Conservation (phyloP, 2,888 invertebrate genomes). For the Zygaena filipendulae region DNA sequence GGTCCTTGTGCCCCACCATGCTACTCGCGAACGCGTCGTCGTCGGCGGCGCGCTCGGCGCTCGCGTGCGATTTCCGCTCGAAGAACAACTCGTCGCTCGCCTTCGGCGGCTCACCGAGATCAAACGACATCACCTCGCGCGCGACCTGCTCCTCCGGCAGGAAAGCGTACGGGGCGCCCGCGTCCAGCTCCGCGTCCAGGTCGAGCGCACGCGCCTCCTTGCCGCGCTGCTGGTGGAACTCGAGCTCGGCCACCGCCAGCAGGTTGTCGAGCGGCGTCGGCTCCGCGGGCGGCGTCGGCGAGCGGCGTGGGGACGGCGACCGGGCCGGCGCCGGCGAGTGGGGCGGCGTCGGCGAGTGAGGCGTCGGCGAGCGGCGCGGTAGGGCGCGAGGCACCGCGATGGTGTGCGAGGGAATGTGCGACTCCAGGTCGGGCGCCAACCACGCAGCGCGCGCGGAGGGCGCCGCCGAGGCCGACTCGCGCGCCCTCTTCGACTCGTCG, state of each 20-base stretch:
- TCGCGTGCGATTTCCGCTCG: slow-evolving; percentile 33
- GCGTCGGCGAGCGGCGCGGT: slow-evolving; percentile 25
- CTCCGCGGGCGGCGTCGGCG: slow-evolving; percentile 34
- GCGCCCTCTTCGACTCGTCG: slow-evolving; percentile 14
- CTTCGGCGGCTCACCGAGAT: slow-evolving; percentile 42
- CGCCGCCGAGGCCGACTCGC: slow-evolving; percentile 11
- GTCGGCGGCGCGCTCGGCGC: slow-evolving; percentile 25
- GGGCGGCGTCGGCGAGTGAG: slow-evolving; percentile 70
- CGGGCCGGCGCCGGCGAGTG: slow-evolving; percentile 27
- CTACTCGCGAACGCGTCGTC: slow-evolving; percentile 39
- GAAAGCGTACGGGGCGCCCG: slow-evolving; percentile 37
- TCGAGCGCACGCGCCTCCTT: slow-evolving; percentile 37
- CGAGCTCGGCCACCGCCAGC: slow-evolving; percentile 73
- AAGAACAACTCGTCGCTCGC: slow-evolving; percentile 41
- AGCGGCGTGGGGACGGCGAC: slow-evolving; percentile 24
- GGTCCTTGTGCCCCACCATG: slow-evolving; percentile 47
- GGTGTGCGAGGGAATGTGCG: slow-evolving; percentile 71
- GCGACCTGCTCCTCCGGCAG: slow-evolving; percentile 43
- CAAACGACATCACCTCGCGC: slow-evolving; percentile 51
- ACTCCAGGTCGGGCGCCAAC: slow-evolving; percentile 67
- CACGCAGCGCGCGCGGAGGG: slow-evolving; percentile 26
- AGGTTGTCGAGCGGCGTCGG: slow-evolving; percentile 71
- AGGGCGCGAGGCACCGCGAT: slow-evolving; percentile 59
- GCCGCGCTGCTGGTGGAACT: slow-evolving; percentile 69
- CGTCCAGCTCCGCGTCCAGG: slow-evolving; percentile 23